Conservation (phyloP, 1,140 invertebrate genomes). For the Bombus pyrosoma region DNA sequence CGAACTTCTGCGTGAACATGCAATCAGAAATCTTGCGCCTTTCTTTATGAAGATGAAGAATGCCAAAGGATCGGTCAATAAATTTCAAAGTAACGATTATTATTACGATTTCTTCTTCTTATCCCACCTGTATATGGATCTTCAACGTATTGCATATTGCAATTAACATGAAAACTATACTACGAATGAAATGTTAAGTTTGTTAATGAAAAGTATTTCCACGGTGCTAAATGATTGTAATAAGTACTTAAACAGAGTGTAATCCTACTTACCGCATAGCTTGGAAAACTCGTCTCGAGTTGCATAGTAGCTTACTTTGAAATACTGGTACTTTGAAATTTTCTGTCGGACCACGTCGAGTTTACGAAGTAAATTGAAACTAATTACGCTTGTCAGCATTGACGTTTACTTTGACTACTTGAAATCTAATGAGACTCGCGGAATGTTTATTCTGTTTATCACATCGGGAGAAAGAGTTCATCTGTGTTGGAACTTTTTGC, state of each 20-base stretch:
- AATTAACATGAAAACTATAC: not conserved
- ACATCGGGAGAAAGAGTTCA: not conserved
- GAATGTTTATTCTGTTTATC: not conserved
- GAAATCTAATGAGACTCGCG: no score
- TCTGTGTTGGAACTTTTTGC: not conserved
- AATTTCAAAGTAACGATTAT: not conserved
- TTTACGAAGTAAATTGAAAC: conserved; percentile 22
- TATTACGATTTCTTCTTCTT: no score
- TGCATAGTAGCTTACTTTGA: not conserved
- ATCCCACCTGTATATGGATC: no score
- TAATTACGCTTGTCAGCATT: conserved; percentile 24
- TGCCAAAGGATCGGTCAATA: not conserved
- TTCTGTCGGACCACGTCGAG: conserved; percentile 12
- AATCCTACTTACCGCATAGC: conserved; percentile 39
- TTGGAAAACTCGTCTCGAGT: conserved; percentile 32
- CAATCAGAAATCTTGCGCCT: not conserved
- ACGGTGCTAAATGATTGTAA: conserved; percentile 56
- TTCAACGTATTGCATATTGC: no score
- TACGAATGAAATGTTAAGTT: not conserved
- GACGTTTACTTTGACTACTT: conserved; percentile 2
- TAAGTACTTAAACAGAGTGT: conserved; percentile 52
- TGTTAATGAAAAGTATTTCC: conserved; percentile 11
- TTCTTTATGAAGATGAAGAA: not conserved
- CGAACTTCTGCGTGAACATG: conserved; percentile 18
- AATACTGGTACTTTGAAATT: conserved; percentile 26